phyloP scores from a whole-genome alignment of 2,888 invertebrate species.

The Spodoptera picta region DNA sequence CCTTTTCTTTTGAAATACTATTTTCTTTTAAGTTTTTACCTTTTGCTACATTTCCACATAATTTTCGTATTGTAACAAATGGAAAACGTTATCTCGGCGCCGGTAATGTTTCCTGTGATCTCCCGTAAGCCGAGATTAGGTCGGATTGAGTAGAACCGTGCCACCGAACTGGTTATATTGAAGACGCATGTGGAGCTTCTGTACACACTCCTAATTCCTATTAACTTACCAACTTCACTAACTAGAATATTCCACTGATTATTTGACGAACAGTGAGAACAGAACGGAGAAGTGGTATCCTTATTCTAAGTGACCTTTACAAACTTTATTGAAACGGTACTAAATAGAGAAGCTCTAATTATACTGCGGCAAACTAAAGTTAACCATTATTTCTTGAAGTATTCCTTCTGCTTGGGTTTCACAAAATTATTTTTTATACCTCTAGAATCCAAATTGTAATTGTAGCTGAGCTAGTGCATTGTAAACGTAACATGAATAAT shows the following conservation, averaged over 20 bases:
- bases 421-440: no score
- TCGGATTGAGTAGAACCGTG: slow-evolving; percentile 73
- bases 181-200: slow-evolving; percentile 62
- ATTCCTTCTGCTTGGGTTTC: no score
- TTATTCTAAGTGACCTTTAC: neutral
- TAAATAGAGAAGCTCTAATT: no score
- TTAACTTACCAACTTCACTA: slow-evolving; percentile 64
- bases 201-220: slow-evolving; percentile 62
- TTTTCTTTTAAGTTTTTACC: no score
- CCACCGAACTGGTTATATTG: slow-evolving; percentile 67
- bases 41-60: slow-evolving; percentile 9
- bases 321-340: neutral
- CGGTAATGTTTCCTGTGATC: slow-evolving; percentile 79
- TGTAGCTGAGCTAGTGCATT: no score
- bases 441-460: no score
- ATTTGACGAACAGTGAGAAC: neutral
- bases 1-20: no score
- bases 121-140: slow-evolving; percentile 83
- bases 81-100: slow-evolving; percentile 74
- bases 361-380: no score
- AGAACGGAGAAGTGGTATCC: neutral
- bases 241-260: slow-evolving; percentile 21
- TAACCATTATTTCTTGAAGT: no score
- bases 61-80: slow-evolving; percentile 65
- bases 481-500: slow-evolving; percentile 8